Evolutionary conservation across 2,797 vertebrate genomes (phyloP).

Genomic region (Adrianichthys oophorus): DNA sequence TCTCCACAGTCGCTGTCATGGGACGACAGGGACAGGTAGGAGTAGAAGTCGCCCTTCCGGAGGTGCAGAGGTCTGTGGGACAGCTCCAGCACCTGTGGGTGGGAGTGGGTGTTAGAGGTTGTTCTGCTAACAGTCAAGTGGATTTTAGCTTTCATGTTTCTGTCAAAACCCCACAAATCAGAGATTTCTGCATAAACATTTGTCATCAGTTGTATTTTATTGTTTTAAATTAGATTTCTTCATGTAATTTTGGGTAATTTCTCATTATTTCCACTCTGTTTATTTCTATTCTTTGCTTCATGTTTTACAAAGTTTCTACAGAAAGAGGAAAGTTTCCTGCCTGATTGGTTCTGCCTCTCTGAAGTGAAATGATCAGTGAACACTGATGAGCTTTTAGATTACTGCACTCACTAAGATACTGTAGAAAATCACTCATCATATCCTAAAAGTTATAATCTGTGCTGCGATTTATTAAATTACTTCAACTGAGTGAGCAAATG

Average conservation of each 20-base stretch:
- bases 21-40: constrained; percentile 95
- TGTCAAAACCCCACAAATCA: too few relatives aligned
- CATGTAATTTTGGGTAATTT: background rate
- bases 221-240: background rate
- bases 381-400: constrained; percentile 53
- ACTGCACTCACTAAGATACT: constrained; percentile 27
- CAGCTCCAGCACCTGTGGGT: constrained; percentile 85
- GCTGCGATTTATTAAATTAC: constrained; percentile 68
- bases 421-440: constrained; percentile 47
- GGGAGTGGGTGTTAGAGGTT: background rate
- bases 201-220: background rate
- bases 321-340: constrained; percentile 30
- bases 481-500: constrained; percentile 45
- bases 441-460: constrained; percentile 52
- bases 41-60: constrained; percentile 95
- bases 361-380: constrained; percentile 25
- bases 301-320: constrained; percentile 22
- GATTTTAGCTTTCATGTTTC: too few relatives aligned
- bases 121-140: too few relatives aligned
- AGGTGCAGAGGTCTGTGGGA: constrained; percentile 90
- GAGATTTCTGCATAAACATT: background rate
- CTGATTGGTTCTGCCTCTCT: constrained; percentile 34
- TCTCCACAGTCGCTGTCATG: constrained; percentile 99
- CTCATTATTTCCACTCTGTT: constrained; percentile 7
- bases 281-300: constrained; percentile 7